A percentile compares a stretch with the other conserved stretches of the same genome.
Conservation (phyloP, 2,113 vertebrate genomes). For the Ptilonorhynchus violaceus region DNA sequence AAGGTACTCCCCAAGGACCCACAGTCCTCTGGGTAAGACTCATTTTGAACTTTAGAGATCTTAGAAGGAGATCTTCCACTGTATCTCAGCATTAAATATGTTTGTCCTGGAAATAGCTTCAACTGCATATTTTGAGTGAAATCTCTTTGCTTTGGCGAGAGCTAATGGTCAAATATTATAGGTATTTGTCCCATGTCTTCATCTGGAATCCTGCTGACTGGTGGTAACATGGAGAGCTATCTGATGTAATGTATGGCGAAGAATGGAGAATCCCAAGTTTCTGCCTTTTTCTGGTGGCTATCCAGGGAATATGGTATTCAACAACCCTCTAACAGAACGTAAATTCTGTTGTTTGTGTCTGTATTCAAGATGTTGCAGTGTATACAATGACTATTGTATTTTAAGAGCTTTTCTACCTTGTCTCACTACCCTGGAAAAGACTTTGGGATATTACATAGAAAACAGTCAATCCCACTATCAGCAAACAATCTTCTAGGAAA, state of each 20-base stretch:
- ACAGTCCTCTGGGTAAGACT: not conserved
- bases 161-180: not conserved
- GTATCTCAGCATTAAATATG: not conserved
- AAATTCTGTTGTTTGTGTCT: not conserved
- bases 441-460: not conserved
- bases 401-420: not conserved
- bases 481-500: not conserved
- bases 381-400: not conserved
- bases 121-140: not conserved
- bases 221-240: not conserved
- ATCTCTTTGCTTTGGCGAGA: not conserved
- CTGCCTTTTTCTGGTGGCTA: not conserved
- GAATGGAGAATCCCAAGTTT: not conserved
- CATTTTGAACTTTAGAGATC: not conserved
- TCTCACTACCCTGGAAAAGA: not conserved
- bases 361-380: not conserved
- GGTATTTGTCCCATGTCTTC: not conserved
- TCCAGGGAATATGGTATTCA: not conserved
- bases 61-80: not conserved
- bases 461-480: not conserved
- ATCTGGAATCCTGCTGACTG: not conserved
- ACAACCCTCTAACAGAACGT: not conserved
- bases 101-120: not conserved
- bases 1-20: not conserved
- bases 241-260: not conserved